These are phyloP conservation scores for Danio rerio DNA, from an alignment of 2,113 vertebrate species.

Conservation along the genomic window GRCz12tu NC_133192.1:17942501-17943000, in stretches of 20 bases:
- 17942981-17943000: conserved; percentile 13
- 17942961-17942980: conserved; percentile 36
- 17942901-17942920: conserved; percentile 50
- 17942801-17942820: conserved; percentile 10
- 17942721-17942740: background rate
- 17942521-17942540: conserved; percentile 2
- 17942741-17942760: background rate
- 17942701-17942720: background rate
- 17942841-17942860: conserved; percentile 15
- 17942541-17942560: conserved; percentile 19
- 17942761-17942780: background rate
- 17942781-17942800: conserved; percentile 25
- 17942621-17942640: conserved; percentile 19
- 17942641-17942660: background rate
- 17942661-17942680: background rate
- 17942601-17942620: conserved; percentile 29
- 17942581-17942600: conserved; percentile 30
- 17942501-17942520: background rate
- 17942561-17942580: too few species aligned
- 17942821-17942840: conserved; percentile 42
- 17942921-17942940: conserved; percentile 44
- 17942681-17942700: background rate
- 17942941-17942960: conserved; percentile 40
- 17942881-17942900: conserved; percentile 49
- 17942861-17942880: conserved; percentile 21